Evolutionary conservation across 2,113 vertebrate species (phyloP).

Genomic region (Zosterops borbonicus): DNA sequence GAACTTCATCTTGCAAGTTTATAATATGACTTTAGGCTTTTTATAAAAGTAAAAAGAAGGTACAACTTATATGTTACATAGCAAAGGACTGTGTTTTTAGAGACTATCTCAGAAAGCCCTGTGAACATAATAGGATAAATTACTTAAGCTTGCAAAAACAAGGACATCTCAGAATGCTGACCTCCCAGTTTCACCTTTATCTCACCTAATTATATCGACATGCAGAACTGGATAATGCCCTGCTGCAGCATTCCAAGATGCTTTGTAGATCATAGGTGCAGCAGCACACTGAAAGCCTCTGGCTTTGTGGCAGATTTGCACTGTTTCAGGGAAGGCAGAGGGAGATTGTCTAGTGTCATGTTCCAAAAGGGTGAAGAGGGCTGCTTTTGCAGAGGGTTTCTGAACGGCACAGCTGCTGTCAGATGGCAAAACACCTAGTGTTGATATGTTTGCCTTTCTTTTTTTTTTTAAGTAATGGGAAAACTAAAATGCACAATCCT

Average conservation of each 20-base stretch:
- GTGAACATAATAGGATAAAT: constrained; percentile 64
- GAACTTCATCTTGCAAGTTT: constrained; percentile 54
- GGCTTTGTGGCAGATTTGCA: not conserved
- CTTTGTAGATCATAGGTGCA: not conserved
- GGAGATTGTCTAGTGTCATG: not conserved
- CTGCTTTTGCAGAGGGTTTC: not conserved
- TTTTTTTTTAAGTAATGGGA: not conserved
- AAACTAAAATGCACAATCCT: not conserved
- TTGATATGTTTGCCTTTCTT: not conserved
- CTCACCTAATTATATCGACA: constrained; percentile 20
- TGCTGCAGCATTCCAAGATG: not conserved
- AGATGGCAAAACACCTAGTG: not conserved
- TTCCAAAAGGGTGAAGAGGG: not conserved
- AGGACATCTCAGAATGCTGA: constrained; percentile 15
- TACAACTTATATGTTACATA: constrained; percentile 35
- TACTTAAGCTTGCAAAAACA: constrained; percentile 62
- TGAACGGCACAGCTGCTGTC: not conserved
- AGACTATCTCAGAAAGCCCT: constrained; percentile 64
- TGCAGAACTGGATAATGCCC: not conserved
- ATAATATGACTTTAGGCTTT: constrained; percentile 52
- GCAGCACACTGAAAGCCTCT: not conserved
- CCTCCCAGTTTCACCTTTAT: constrained; percentile 50
- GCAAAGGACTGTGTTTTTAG: constrained; percentile 58
- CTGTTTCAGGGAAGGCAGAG: not conserved
- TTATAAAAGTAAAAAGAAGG: constrained; percentile 30